Evolutionary conservation across 2,888 invertebrate genomes (phyloP).

Genomic region (Trichogramma dendrolimi): DNA sequence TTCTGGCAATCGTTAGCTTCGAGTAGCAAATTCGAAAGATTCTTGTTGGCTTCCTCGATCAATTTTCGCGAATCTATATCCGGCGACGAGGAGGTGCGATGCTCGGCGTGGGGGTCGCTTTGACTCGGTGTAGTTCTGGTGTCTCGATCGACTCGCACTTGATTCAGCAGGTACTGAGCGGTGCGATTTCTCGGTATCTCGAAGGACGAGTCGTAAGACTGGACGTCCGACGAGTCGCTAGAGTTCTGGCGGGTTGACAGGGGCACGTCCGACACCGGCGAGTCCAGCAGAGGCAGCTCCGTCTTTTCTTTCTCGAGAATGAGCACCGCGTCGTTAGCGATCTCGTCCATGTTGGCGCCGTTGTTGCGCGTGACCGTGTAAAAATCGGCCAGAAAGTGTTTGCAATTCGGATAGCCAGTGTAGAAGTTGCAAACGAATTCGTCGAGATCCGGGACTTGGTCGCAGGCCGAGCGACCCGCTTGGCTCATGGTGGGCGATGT

Average conservation of each 20-base stretch:
- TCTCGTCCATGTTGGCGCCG: slow-evolving; percentile 49
- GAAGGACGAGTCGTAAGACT: slow-evolving; percentile 41
- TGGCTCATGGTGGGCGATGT: slow-evolving; percentile 39
- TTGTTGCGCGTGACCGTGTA: slow-evolving; percentile 49
- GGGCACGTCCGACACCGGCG: neutral
- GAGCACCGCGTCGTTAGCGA: slow-evolving; percentile 47
- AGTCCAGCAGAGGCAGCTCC: slow-evolving; percentile 5
- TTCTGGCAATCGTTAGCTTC: slow-evolving; percentile 55
- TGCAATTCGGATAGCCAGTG: slow-evolving; percentile 65
- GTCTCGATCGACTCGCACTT: slow-evolving; percentile 31
- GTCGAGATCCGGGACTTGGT: slow-evolving; percentile 57
- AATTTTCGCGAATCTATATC: slow-evolving; percentile 48
- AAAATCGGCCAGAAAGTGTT: slow-evolving; percentile 59
- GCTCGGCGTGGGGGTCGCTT: slow-evolving; percentile 37
- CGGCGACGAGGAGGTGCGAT: slow-evolving; percentile 42
- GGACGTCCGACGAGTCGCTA: slow-evolving; percentile 22
- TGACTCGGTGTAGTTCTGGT: slow-evolving; percentile 36
- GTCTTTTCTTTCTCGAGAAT: slow-evolving; percentile 37
- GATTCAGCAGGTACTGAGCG: slow-evolving; percentile 63
- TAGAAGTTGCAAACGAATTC: slow-evolving; percentile 69
- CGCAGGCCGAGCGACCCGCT: slow-evolving; percentile 35
- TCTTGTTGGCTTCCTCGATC: slow-evolving; percentile 50
- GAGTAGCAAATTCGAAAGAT: slow-evolving; percentile 51
- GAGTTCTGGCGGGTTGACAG: slow-evolving; percentile 12
- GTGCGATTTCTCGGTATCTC: slow-evolving; percentile 54